These are phyloP conservation scores for Stegastes partitus DNA, from an alignment of 2,113 vertebrate genomes.

Conservation along the genomic window DNA sequence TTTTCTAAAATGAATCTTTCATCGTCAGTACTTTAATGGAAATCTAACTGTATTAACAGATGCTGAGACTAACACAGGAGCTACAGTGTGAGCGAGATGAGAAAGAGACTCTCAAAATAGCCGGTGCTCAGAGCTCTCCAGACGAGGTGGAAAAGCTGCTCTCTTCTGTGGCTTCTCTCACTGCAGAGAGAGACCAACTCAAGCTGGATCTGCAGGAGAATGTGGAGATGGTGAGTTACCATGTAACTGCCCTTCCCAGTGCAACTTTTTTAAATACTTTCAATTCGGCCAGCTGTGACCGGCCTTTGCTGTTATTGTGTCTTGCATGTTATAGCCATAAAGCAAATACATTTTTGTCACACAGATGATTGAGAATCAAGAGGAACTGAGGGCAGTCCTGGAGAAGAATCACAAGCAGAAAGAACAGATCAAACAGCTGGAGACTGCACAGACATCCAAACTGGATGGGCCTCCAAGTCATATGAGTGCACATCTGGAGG, in stretches of 20 bases:
- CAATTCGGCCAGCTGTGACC: not conserved
- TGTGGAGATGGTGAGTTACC: slow-evolving; percentile 62
- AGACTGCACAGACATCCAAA: not conserved
- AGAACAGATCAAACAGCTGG: slow-evolving; percentile 44
- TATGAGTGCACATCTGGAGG: slow-evolving; percentile 14
- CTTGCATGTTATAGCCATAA: not conserved
- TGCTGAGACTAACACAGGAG: slow-evolving; percentile 39
- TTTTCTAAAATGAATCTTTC: not conserved
- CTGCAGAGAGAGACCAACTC: slow-evolving; percentile 70
- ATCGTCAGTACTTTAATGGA: not conserved
- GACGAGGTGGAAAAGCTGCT: slow-evolving; percentile 59
- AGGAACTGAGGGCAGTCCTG: slow-evolving; percentile 55
- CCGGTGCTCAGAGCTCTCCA: not conserved
- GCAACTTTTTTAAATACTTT: not conserved
- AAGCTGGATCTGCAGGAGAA: slow-evolving; percentile 72
- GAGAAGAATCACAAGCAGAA: slow-evolving; percentile 45
- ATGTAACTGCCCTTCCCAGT: not conserved
- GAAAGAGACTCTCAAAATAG: slow-evolving; percentile 17
- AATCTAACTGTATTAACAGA: slow-evolving; percentile 10
- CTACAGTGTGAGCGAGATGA: slow-evolving; percentile 47
- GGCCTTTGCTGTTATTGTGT: not conserved
- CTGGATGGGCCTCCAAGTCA: slow-evolving; percentile 6
- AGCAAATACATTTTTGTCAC: too few species aligned
- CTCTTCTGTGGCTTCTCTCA: slow-evolving; percentile 16
- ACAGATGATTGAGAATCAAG: slow-evolving; percentile 77